Conservation (phyloP, 2,113 vertebrate genomes). For the Lycocorax pyrrhopterus region DNA sequence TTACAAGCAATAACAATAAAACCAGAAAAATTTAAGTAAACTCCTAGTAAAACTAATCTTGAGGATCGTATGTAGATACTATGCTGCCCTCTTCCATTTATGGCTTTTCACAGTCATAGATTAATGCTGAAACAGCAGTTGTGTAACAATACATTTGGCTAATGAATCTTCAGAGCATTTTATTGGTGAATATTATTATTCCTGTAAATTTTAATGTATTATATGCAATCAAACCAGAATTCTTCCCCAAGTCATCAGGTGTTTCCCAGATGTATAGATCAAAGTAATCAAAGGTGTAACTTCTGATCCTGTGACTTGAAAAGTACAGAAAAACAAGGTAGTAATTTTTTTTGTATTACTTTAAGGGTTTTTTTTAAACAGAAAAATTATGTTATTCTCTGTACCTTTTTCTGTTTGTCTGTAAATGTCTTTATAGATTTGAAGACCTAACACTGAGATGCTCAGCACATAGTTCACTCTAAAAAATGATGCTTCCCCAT, state of each 20-base stretch:
- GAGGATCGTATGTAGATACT: accelerated
- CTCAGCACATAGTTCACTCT: background rate
- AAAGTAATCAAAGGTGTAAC: background rate
- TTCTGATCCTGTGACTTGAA: background rate
- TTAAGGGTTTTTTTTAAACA: background rate
- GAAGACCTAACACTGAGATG: background rate
- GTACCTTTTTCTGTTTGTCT: background rate
- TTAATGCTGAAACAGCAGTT: background rate
- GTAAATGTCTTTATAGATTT: background rate
- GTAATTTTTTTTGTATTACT: background rate
- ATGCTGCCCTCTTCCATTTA: background rate
- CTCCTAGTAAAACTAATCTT: background rate
- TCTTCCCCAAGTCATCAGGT: background rate
- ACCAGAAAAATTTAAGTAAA: background rate
- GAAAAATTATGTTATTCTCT: background rate
- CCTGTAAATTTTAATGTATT: background rate
- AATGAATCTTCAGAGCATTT: background rate
- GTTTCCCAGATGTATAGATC: background rate
- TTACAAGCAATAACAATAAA: background rate
- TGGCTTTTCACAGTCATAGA: background rate
- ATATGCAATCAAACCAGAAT: background rate
- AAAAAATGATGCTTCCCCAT: background rate
- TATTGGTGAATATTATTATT: background rate
- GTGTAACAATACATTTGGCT: background rate
- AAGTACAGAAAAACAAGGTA: background rate